Evolutionary conservation across 1,140 invertebrate genomes (phyloP), one percentile per base, ranked within the genome.

Genomic region (Dysdera silvatica): DNA sequence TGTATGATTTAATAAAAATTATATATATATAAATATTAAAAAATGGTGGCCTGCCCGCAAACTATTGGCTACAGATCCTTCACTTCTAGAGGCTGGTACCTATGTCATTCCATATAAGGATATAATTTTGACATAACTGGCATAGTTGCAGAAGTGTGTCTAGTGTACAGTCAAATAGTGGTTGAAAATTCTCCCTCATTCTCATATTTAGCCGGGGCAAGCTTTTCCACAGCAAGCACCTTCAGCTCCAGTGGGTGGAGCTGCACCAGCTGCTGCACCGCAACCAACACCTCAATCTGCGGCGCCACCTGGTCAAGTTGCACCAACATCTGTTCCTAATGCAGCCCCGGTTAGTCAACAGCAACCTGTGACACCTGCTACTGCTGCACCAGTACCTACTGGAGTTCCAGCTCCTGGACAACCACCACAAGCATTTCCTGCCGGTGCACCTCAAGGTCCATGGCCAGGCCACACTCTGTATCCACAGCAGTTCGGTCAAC

Each of bases 371-470:
- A 55, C 49, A 32, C 62, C 54, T 1, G 55, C 61, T 20, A 52
- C 47, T 16, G 54, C 56, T 4, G 61, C 61, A 7, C 56, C 59
- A n/a, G 55, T 61, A 26, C 56, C 61, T 18, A 51, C 57, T 33
- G 61, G 53, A 7, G 60, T 61, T 18, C 59, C 61, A 32, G 66
- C 66, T 23, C 56, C 64, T 23, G 43, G 61, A 33, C 61, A 43
- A 18, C 63, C 59, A n/a, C 51, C 49, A 4, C 49, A 60, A 16
- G 49, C 33, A 18, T 65, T 59, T 40, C 56, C 56, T 43, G 48
- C 66, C 18, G 32, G 54, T 48, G 56, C 28, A 14, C 61, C 53
- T 20, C 60, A 58, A 24, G 53, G 48, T 12, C 66, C 58, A 20
- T 56, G 52, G 43, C 61, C 48, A 5, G 37, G 31, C 12, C 60